Evolutionary conservation across 1,140 invertebrate genomes (phyloP).

Genomic region (Drosophila tsacasi): DNA sequence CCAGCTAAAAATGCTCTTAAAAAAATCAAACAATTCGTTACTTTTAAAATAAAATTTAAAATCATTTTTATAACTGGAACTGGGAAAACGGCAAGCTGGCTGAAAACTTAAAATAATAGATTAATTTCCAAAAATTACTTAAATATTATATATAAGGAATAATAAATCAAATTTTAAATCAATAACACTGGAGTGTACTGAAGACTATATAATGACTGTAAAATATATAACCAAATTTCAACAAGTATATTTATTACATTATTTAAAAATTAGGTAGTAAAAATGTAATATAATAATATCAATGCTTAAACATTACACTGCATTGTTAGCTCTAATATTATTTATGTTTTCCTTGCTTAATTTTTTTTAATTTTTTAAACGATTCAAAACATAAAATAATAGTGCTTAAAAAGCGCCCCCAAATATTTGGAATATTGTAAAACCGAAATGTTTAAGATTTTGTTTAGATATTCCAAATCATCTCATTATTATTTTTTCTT

Average conservation of each 20-base stretch:
- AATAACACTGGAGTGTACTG: no score
- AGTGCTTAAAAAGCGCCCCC: neutral
- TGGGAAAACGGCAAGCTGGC: no score
- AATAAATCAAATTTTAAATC: no score
- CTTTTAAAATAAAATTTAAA: neutral
- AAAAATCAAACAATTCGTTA: neutral
- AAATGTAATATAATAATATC: neutral
- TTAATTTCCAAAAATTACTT: no score
- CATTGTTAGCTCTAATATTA: neutral
- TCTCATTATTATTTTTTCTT: conserved; percentile 17
- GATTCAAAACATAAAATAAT: no score
- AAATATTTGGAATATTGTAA: conserved; percentile 3
- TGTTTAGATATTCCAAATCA: conserved; percentile 10
- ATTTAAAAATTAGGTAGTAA: neutral
- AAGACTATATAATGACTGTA: no score
- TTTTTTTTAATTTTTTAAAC: no score
- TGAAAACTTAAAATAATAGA: no score
- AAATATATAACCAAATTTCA: no score
- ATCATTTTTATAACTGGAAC: neutral
- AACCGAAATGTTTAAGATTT: neutral
- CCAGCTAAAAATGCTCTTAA: neutral
- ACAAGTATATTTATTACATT: no score
- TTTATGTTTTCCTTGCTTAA: neutral
- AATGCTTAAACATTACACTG: no score
- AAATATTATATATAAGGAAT: no score